Base-by-base conservation (phyloP, 2,113 vertebrate species). In the Siphamia tubifer region DNA sequence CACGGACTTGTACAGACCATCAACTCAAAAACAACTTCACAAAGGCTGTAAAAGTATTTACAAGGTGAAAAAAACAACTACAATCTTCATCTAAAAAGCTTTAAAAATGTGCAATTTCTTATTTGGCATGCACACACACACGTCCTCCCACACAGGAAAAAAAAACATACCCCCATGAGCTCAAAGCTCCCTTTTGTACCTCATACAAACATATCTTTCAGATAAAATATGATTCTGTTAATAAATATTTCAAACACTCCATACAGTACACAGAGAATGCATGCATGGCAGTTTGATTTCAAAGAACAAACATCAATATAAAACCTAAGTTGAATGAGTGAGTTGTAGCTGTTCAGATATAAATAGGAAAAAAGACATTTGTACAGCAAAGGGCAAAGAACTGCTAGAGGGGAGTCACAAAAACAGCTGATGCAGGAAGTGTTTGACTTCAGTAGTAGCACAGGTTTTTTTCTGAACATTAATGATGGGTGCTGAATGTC, bases 21-120 rank as follows among this genome's bases (percentile, higher is more conserved):
- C 87, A 94, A 94, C 89, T 84, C 53, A 92, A 92, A 43, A 92
- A 90, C 85, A 91, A 95, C 90, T 91, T 95, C 94, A 96, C 95
- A 95, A 94, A 94, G 94, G 90, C 73, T 70, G 90, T 93, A 94
- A 94, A 94, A 95, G 88, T 96, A 96, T 98, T 96, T 98, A 97
- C 95, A 98, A 70, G n/a, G 76, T 90, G 93, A 87, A 63, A 73
- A 72, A 80, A 86, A 92, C 90, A 93, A 87, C 94, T 94, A 96
- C 88, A 57, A 76, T 94, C 68, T 87, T 82, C 71, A 90, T 92
- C 93, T 89, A 90, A 93, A 92, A 95, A 92, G 90, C 92, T 92
- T 93, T 87, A 84, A 88, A 90, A 93, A 93, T 95, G 94, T 95
- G 95, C 92, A 94, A 92, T 88, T 90, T 92, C 79, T 92, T 88